Conservation (phyloP, 2,888 invertebrate genomes). For the Eugnorisma glareosa region DNA sequence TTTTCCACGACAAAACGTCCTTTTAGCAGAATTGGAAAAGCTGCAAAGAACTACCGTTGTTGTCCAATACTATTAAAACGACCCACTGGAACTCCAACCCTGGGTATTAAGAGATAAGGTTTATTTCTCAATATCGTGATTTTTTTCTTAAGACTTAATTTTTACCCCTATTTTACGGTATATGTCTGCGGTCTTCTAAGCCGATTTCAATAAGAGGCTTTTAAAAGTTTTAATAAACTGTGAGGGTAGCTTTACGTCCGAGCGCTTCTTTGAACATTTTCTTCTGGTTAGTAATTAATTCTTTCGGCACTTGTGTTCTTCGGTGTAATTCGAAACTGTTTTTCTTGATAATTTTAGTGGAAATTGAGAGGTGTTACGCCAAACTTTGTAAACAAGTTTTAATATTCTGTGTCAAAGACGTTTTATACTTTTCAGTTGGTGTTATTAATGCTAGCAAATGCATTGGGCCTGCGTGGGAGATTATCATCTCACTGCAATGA, state of each 20-base stretch:
- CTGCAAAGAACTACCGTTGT: constrained; percentile 40
- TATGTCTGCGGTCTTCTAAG: constrained; percentile 68
- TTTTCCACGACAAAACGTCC: constrained; percentile 56
- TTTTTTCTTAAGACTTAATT: constrained; percentile 36
- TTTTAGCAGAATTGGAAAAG: constrained; percentile 61
- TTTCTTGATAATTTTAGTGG: constrained; percentile 23
- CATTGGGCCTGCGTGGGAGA: neutral
- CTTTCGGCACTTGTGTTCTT: constrained; percentile 25
- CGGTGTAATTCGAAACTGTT: constrained; percentile 20
- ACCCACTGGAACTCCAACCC: constrained; percentile 4
- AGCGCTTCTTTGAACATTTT: constrained; percentile 55
- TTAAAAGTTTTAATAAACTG: constrained; percentile 73
- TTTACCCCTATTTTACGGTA: constrained; percentile 61
- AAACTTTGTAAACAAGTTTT: constrained; percentile 9
- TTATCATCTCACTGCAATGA: neutral
- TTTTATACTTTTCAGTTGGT: neutral
- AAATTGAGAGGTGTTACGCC: neutral
- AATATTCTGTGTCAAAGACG: neutral
- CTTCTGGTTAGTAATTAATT: constrained; percentile 38
- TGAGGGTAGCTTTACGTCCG: constrained; percentile 50
- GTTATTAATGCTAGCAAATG: neutral
- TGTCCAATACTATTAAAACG: constrained; percentile 47
- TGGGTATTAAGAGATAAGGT: accelerated
- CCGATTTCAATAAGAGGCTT: constrained; percentile 73
- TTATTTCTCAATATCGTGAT: constrained; percentile 4